These are phyloP conservation scores for Sthenelais limicola DNA, from an alignment of 2,888 invertebrate species.

Conservation along the genomic window DNA sequence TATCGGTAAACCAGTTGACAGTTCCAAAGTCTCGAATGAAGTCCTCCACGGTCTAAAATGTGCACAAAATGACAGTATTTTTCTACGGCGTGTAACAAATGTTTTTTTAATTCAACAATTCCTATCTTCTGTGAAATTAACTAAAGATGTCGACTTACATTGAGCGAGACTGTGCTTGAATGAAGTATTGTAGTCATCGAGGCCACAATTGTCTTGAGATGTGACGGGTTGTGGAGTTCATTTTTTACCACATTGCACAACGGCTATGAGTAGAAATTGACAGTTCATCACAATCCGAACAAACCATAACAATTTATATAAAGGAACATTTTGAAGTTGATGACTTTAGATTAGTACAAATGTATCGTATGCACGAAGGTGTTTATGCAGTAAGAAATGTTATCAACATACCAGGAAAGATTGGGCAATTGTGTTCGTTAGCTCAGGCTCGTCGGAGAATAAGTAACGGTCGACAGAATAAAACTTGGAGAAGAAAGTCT, in stretches of 20 bases:
- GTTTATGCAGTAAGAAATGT: no score
- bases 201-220: constrained; percentile 70
- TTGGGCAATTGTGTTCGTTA: constrained; percentile 67
- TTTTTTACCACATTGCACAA: no score
- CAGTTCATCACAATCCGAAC: no score
- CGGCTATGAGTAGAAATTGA: no score
- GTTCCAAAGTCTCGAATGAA: constrained; percentile 49
- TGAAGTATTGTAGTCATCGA: constrained; percentile 65
- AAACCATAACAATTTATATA: no score
- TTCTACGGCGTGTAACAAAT: no score
- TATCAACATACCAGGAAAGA: constrained; percentile 61
- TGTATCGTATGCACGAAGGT: no score
- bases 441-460: constrained; percentile 67
- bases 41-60: constrained; percentile 49
- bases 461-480: constrained; percentile 65
- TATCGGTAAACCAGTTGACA: constrained; percentile 32
- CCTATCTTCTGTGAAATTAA: no score
- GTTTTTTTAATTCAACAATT: no score
- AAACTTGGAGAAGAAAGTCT: constrained; percentile 69
- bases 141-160: no score
- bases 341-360: no score
- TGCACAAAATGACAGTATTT: neutral
- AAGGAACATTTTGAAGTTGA: no score
- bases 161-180: constrained; percentile 1
- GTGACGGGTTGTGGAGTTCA: constrained; percentile 64